Conservation (phyloP, 2,888 invertebrate genomes). For the Tuta absoluta region DNA sequence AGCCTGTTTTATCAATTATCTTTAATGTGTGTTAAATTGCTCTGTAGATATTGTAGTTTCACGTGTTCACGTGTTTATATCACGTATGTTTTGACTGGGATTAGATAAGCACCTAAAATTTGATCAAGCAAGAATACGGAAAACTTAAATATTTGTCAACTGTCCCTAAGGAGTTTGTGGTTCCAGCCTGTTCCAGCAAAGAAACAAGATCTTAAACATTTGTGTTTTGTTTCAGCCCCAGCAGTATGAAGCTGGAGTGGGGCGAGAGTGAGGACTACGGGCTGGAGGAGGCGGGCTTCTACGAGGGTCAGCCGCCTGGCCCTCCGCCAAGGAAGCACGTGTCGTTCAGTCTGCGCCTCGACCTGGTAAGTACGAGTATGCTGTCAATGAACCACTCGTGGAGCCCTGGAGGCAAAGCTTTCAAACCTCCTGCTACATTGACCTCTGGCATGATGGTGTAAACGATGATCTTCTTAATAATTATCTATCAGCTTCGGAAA, state of each 20-base stretch:
- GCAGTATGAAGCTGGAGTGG: constrained; percentile 84
- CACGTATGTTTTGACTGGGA: not conserved
- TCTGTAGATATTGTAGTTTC: not conserved
- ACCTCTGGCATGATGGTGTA: too few species aligned
- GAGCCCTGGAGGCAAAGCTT: too few species aligned
- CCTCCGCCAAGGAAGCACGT: constrained; percentile 75
- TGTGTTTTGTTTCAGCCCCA: constrained; percentile 63
- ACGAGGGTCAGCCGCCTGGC: constrained; percentile 80
- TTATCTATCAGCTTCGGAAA: too few species aligned
- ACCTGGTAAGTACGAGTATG: constrained; percentile 63
- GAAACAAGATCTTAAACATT: too few species aligned
- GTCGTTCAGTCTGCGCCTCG: constrained; percentile 73
- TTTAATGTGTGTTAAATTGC: not conserved
- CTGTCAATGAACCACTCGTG: too few species aligned
- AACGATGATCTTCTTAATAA: too few species aligned
- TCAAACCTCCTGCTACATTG: too few species aligned
- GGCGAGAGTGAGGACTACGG: constrained; percentile 84
- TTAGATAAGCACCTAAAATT: not conserved
- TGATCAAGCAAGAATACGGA: not conserved
- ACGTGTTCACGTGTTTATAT: not conserved
- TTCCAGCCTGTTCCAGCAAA: too few species aligned
- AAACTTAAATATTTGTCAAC: not conserved
- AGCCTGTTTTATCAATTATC: constrained; percentile 13
- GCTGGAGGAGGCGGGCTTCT: constrained; percentile 86
- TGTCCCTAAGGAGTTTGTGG: not conserved